These are phyloP conservation scores for Thymelicus acteon DNA, from an alignment of 2,888 invertebrate species.

Conservation along the genomic window DNA sequence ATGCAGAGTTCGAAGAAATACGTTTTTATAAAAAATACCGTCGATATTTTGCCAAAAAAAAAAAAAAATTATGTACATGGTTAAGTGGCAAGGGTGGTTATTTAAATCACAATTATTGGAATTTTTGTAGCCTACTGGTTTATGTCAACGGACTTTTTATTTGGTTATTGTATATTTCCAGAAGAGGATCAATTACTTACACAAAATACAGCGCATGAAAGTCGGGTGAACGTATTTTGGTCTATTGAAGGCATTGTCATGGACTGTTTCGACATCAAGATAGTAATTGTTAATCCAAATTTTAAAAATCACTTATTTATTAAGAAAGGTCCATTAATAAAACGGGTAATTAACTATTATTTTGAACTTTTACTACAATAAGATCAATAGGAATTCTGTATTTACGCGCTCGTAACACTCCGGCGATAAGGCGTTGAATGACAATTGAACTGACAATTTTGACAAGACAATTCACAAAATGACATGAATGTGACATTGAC, in stretches of 20 bases:
- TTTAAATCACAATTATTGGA: background rate
- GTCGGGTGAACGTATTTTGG: conserved; percentile 70
- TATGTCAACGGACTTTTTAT: background rate
- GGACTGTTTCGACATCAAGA: conserved; percentile 66
- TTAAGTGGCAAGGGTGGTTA: no score
- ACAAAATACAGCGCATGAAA: conserved; percentile 74
- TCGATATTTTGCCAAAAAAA: background rate
- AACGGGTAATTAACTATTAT: background rate
- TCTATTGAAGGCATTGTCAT: conserved; percentile 73
- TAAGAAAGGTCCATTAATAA: conserved; percentile 1
- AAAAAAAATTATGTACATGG: background rate
- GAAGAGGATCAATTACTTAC: conserved; percentile 59
- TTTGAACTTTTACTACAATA: background rate
- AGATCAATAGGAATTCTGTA: conserved; percentile 52
- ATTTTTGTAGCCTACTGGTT: background rate
- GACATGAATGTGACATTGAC: no score
- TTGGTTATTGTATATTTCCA: background rate
- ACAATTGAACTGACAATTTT: no score
- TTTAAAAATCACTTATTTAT: conserved; percentile 8
- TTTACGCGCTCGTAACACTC: conserved; percentile 53
- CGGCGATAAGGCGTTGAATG: background rate
- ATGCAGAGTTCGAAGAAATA: background rate
- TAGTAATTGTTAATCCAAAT: conserved; percentile 36
- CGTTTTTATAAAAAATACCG: background rate
- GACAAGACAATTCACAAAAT: no score